These are phyloP conservation scores for Chelidonichthys spinosus DNA, from an alignment of 2,797 vertebrate species.

Conservation along the genomic window DNA sequence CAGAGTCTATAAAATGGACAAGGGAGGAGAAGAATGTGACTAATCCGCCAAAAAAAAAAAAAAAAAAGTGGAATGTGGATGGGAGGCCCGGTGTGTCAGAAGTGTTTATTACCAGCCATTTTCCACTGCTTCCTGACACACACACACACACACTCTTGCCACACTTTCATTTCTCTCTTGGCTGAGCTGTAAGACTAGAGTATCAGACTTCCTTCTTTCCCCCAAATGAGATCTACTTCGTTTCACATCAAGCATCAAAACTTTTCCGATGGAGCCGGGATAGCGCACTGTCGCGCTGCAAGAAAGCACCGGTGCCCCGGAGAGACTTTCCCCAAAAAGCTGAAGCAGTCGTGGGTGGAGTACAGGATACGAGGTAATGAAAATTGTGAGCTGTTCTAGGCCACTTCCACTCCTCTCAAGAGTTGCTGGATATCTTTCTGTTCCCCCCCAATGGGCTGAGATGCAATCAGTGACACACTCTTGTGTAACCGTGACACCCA, in stretches of 20 bases:
- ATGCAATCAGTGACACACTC: slow-evolving; percentile 76
- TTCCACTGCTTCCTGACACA: slow-evolving; percentile 65
- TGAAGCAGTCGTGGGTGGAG: slow-evolving; percentile 41
- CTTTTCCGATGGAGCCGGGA: slow-evolving; percentile 68
- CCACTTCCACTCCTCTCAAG: slow-evolving; percentile 49
- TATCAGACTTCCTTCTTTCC: slow-evolving; percentile 67
- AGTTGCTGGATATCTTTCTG: slow-evolving; percentile 70
- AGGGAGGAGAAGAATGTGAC: slow-evolving; percentile 48
- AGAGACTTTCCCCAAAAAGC: slow-evolving; percentile 62
- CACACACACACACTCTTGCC: slow-evolving; percentile 26
- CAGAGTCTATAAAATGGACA: slow-evolving; percentile 45
- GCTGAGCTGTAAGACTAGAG: slow-evolving; percentile 73
- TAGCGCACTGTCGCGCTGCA: slow-evolving; percentile 35
- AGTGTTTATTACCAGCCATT: slow-evolving; percentile 80
- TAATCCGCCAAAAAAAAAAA: slow-evolving; percentile 38
- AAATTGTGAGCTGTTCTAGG: slow-evolving; percentile 67
- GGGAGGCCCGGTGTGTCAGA: slow-evolving; percentile 67
- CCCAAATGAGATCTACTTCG: slow-evolving; percentile 78
- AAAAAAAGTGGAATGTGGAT: slow-evolving; percentile 66
- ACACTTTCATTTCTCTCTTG: slow-evolving; percentile 76
- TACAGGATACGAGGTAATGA: slow-evolving; percentile 71
- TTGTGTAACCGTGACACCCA: slow-evolving; percentile 68
- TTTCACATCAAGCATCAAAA: slow-evolving; percentile 79
- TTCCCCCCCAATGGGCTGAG: slow-evolving; percentile 66
- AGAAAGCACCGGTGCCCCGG: slow-evolving; percentile 47